Evolutionary conservation across 2,888 invertebrate genomes (phyloP).

Genomic region (Cantharis nigra): DNA sequence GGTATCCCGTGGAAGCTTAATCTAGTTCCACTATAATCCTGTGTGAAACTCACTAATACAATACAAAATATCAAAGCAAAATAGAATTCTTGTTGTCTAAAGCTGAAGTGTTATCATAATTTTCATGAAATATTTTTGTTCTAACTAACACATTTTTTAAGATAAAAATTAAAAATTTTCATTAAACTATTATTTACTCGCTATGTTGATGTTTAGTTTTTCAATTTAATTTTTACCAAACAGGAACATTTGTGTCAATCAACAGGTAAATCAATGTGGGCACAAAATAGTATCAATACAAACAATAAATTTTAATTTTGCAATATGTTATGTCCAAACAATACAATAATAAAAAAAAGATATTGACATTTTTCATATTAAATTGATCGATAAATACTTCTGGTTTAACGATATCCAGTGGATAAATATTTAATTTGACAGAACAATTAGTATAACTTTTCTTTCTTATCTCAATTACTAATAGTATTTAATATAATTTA

Average conservation of each 20-base stretch:
- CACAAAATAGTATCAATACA: slow-evolving; percentile 14
- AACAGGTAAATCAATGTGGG: slow-evolving; percentile 36
- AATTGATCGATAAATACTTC: not conserved
- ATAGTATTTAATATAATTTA: not conserved
- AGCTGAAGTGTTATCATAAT: no score
- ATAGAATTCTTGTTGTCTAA: no score
- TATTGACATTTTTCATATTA: not conserved
- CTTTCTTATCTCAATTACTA: not conserved
- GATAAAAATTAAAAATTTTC: not conserved
- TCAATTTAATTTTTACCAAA: slow-evolving; percentile 31
- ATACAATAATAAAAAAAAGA: not conserved
- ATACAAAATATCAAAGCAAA: not conserved
- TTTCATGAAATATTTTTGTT: not conserved
- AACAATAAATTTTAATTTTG: no score
- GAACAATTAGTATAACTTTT: not conserved
- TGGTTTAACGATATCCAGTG: not conserved
- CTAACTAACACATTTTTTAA: not conserved
- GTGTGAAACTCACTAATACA: not conserved
- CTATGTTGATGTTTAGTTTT: not conserved
- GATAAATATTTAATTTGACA: not conserved
- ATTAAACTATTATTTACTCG: not conserved
- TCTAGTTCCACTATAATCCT: not conserved
- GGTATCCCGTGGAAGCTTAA: not conserved
- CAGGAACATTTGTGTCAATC: slow-evolving; percentile 37
- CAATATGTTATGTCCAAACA: not conserved